Conservation (phyloP, 2,113 vertebrate species). For the Anser cygnoides region DNA sequence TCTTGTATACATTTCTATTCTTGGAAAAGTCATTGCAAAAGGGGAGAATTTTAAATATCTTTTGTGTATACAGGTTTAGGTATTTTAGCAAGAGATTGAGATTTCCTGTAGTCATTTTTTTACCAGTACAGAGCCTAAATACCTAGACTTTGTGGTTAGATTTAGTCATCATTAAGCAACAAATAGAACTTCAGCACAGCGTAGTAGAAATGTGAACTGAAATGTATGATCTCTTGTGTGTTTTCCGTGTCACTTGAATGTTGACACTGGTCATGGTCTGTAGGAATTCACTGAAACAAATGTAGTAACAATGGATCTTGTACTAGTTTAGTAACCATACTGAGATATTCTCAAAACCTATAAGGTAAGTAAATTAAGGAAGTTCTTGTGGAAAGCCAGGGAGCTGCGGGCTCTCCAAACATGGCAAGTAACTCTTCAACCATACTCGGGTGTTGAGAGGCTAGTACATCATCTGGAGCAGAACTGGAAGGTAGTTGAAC, state of each 20-base stretch:
- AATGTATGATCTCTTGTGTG: background rate
- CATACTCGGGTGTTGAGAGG: background rate
- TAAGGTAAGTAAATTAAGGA: background rate
- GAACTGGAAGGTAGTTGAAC: background rate
- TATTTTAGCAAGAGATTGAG: background rate
- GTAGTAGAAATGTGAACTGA: background rate
- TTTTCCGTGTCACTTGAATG: background rate
- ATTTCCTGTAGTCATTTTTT: background rate
- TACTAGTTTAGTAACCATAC: background rate
- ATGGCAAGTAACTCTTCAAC: background rate
- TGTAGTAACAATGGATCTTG: background rate
- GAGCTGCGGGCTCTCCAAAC: background rate
- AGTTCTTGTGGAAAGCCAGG: background rate
- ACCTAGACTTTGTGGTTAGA: background rate
- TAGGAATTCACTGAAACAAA: background rate
- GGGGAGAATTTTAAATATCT: background rate
- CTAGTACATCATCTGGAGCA: background rate
- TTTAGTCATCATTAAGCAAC: background rate
- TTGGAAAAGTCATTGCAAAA: background rate
- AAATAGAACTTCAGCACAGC: background rate
- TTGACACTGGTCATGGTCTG: background rate
- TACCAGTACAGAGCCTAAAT: background rate
- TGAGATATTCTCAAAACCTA: background rate
- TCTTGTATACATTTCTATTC: background rate
- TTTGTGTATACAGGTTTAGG: background rate